Evolutionary conservation across 1,140 invertebrate species (phyloP).

Genomic region (Pectinophora gossypiella): DNA sequence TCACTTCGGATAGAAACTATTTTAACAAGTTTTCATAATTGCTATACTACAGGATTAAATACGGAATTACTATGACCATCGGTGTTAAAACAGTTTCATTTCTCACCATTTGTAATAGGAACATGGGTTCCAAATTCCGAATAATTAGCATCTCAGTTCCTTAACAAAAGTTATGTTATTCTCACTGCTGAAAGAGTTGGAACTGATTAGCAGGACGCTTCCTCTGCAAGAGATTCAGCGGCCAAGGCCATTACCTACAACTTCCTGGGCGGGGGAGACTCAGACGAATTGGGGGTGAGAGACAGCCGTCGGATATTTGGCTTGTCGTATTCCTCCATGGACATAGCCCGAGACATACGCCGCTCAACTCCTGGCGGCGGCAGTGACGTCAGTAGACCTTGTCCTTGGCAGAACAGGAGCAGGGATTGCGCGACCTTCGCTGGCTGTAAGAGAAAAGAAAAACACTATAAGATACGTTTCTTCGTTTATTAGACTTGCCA

Average conservation of each 20-base stretch:
- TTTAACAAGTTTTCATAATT: too few species aligned
- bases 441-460: slow-evolving; percentile 75
- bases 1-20: too few species aligned
- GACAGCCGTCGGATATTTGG: slow-evolving; percentile 86
- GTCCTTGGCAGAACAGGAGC: slow-evolving; percentile 88
- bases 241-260: slow-evolving; percentile 26
- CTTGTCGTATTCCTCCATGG: slow-evolving; percentile 90
- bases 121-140: too few species aligned
- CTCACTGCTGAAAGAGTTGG: too few species aligned
- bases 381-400: slow-evolving; percentile 84
- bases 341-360: slow-evolving; percentile 81
- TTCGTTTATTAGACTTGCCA: neutral
- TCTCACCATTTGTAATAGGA: too few species aligned
- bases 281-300: slow-evolving; percentile 73
- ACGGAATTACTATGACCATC: too few species aligned
- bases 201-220: neutral
- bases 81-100: too few species aligned
- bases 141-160: too few species aligned
- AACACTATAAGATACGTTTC: neutral
- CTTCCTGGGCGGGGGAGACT: slow-evolving; percentile 50
- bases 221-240: neutral
- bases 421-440: slow-evolving; percentile 88
- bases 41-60: too few species aligned
- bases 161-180: too few species aligned
- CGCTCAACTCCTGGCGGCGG: slow-evolving; percentile 83